These are phyloP conservation scores for Actinemys pallida DNA, from an alignment of 2,113 vertebrate species.

Conservation along the genomic window DNA sequence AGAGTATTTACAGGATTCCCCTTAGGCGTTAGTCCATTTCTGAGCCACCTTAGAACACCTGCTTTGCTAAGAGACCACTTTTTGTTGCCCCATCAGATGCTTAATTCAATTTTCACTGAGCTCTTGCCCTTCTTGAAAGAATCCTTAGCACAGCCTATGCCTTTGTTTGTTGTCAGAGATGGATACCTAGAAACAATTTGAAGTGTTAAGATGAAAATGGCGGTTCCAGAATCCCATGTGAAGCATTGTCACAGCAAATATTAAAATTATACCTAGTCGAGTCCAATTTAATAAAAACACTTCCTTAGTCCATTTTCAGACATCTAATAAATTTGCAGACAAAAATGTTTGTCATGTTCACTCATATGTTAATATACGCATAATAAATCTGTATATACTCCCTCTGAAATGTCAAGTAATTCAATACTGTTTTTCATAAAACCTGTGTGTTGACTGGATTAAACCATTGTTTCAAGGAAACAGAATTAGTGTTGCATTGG, in stretches of 20 bases:
- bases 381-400: neutral
- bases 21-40: neutral
- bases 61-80: neutral
- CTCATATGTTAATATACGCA: neutral
- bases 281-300: neutral
- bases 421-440: neutral
- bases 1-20: neutral
- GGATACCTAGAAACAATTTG: neutral
- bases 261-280: neutral
- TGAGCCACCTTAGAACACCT: neutral
- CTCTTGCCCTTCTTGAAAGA: neutral
- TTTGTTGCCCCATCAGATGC: neutral
- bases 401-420: neutral
- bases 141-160: neutral
- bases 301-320: neutral
- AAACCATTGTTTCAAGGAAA: neutral
- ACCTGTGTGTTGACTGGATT: neutral
- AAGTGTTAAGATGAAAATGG: accelerated
- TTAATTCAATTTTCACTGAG: neutral
- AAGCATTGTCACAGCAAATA: neutral
- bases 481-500: neutral
- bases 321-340: neutral
- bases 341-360: neutral
- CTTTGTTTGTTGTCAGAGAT: neutral
- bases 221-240: neutral